Conservation (phyloP, 2,888 invertebrate species). For the Digitonthophagus gazella region DNA sequence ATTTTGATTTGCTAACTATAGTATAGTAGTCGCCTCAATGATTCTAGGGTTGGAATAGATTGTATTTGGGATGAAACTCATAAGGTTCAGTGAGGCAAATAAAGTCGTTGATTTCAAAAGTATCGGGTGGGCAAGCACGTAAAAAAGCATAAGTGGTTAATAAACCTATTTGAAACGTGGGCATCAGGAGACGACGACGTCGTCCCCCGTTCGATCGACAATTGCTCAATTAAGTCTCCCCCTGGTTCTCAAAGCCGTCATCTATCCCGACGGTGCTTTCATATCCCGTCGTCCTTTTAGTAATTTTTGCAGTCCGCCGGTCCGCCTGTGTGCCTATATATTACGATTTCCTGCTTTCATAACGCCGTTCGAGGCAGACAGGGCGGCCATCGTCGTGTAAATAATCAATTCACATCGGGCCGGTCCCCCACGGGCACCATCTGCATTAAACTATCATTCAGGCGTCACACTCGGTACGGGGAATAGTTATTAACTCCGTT, state of each 20-base stretch:
- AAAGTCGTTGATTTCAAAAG: background rate
- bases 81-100: background rate
- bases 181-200: background rate
- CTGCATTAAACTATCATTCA: conserved; percentile 17
- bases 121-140: background rate
- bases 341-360: conserved; percentile 13
- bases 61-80: too few species aligned
- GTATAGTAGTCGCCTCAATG: too few species aligned
- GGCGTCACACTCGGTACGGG: conserved; percentile 2
- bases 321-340: conserved; percentile 1
- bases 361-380: background rate
- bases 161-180: background rate
- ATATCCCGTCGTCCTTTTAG: background rate
- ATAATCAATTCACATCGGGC: conserved; percentile 8
- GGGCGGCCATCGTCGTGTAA: conserved; percentile 10
- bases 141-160: background rate
- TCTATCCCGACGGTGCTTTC: background rate
- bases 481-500: conserved; percentile 15
- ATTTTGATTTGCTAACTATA: too few species aligned
- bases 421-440: conserved; percentile 13
- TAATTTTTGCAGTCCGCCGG: background rate
- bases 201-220: background rate
- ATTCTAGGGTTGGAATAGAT: too few species aligned
- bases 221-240: background rate
- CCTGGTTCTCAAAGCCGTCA: background rate